Evolutionary conservation across 2,888 invertebrate genomes (phyloP), one percentile per base, ranked within the genome.

Genomic region (Blastobasis lacticolella): DNA sequence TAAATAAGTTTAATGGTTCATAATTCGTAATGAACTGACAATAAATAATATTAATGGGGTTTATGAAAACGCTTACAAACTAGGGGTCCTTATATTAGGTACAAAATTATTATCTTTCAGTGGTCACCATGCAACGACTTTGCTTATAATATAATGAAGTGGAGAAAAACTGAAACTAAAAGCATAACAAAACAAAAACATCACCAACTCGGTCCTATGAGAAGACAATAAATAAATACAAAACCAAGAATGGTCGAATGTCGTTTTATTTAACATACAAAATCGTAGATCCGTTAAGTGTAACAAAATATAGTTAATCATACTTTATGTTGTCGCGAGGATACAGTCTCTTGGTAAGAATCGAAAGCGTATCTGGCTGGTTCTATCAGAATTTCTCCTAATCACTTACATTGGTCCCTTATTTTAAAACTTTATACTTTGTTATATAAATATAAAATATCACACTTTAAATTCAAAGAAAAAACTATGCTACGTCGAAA

Each of bases 361-460:
- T 75, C 71, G 69, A 74, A 76, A 77, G 73, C 73, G 69, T 78
- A 77, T 67, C 63, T 64, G 66, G 70, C 69, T 70, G 74, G 67
- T 71, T 81, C 76, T 78, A 80, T 79, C 81, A 82, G 83, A 85
- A 83, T 85, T 85, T 85, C 83, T 83, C 81, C 85, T 87, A 84
- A 83, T 81, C 80, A 80, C 75, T 78, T 81, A 87, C 74, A 86
- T 88, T 88, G 87, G 88, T 88, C 87, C 88, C 88, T 87, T 87
- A 85, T 78, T n/a, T 85, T 84, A 81, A 84, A 86, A 82, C 82
- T 80, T 84, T 82, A 75, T 84, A 85, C 84, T 84, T 85, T 86
- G 78, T 85, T 85, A 85, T 82, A 86, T 86, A 85, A 86, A 86
- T 86, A 85, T 82, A 86, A 87, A 87, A 88, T 88, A 88, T 88